A percentile compares a stretch with the other conserved stretches of the same genome.
Evolutionary conservation across 2,888 invertebrate genomes (phyloP).

Genomic region (Pachydiplax longipennis): DNA sequence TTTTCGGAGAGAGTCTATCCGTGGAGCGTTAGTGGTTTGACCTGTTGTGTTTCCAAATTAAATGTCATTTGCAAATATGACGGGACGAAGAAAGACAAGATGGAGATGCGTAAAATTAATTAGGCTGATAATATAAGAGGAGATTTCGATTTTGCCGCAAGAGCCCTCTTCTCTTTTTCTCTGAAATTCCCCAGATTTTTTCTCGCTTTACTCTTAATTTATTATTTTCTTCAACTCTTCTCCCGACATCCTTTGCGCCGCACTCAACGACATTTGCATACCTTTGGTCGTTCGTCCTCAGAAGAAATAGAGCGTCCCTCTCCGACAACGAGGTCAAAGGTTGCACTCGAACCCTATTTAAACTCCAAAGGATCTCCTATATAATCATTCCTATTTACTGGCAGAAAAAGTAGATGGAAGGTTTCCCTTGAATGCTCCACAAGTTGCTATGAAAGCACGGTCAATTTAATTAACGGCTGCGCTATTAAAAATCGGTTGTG

Average conservation of each 20-base stretch:
- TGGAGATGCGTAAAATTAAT: too few relatives aligned
- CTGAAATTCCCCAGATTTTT: background rate
- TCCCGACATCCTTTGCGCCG: background rate
- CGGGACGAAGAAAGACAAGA: too few relatives aligned
- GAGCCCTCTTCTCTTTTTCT: too few relatives aligned
- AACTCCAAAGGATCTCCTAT: background rate
- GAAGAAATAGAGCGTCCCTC: background rate
- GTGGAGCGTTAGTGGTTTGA: too few relatives aligned
- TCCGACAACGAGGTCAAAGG: background rate
- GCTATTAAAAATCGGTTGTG: background rate
- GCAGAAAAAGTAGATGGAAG: background rate
- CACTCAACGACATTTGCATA: background rate
- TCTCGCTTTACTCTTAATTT: background rate
- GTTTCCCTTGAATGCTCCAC: background rate
- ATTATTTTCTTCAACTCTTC: conserved; percentile 1
- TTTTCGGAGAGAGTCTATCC: background rate
- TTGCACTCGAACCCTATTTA: background rate
- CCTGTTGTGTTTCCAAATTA: too few relatives aligned
- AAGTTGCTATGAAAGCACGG: background rate
- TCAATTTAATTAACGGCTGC: background rate
- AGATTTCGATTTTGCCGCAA: too few relatives aligned
- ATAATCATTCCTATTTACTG: background rate
- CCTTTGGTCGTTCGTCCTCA: background rate
- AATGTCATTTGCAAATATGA: too few relatives aligned
- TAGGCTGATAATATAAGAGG: too few relatives aligned